phyloP scores from a whole-genome alignment of 2,797 vertebrate genomes.

The Taeniopygia guttata region DNA sequence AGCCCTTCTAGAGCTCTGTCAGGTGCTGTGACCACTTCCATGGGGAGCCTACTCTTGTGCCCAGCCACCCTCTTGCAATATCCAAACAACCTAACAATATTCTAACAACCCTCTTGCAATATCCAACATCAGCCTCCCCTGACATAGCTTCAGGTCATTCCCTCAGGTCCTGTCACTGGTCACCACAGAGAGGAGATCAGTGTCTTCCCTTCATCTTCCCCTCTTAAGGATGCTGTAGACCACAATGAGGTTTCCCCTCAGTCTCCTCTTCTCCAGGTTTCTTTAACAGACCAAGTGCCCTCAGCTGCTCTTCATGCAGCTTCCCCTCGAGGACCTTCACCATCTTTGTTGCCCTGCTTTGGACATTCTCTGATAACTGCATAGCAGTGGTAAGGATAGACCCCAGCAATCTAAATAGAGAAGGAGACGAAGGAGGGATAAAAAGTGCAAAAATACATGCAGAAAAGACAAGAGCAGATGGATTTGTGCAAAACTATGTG shows the following conservation, averaged over 20 bases:
- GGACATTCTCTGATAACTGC: background rate
- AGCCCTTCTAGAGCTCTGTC: too few relatives aligned
- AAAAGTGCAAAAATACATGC: rapidly evolving
- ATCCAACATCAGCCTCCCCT: too few relatives aligned
- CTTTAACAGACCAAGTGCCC: too few relatives aligned
- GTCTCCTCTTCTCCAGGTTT: background rate
- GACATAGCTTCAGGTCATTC: background rate
- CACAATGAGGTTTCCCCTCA: rapidly evolving
- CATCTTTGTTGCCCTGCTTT: background rate
- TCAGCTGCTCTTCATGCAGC: rapidly evolving
- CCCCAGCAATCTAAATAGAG: background rate
- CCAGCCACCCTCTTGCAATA: background rate
- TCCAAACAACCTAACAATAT: too few relatives aligned
- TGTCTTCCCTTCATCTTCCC: background rate
- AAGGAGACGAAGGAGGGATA: background rate
- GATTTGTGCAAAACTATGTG: background rate
- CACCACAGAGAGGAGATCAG: background rate
- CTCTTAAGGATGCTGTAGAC: rapidly evolving
- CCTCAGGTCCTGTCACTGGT: background rate
- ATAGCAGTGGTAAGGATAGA: background rate
- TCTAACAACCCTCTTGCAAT: background rate
- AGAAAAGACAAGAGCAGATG: background rate
- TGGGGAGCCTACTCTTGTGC: background rate
- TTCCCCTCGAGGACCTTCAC: background rate
- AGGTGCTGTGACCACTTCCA: background rate